Percentiles rank a stretch among this genome's conserved stretches.
Conservation (phyloP, 2,888 invertebrate species). For the Notodonta dromedarius region DNA sequence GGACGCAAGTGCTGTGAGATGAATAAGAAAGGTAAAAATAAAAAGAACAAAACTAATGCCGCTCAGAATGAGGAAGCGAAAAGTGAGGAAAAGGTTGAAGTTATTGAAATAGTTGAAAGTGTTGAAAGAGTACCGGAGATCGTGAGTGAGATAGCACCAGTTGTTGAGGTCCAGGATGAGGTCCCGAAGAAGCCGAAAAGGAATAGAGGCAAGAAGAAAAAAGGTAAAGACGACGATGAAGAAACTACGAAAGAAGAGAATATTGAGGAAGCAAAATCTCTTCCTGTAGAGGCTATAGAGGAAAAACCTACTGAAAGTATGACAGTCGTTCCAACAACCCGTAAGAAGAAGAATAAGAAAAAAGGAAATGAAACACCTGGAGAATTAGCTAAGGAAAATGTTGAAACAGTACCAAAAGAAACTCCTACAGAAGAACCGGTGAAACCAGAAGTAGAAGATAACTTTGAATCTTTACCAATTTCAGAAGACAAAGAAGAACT, state of each 20-base stretch:
- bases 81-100: constrained; percentile 32
- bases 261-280: constrained; percentile 15
- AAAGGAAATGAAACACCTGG: constrained; percentile 43
- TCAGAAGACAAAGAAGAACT: not conserved
- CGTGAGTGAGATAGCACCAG: constrained; percentile 41
- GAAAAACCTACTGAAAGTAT: constrained; percentile 16
- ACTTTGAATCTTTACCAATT: not conserved
- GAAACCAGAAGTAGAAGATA: not conserved
- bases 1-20: constrained; percentile 44
- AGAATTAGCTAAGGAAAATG: constrained; percentile 6
- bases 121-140: constrained; percentile 36
- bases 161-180: constrained; percentile 42
- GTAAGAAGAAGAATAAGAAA: constrained; percentile 75
- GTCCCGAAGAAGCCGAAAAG: constrained; percentile 78
- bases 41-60: constrained; percentile 58
- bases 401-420: constrained; percentile 20
- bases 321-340: constrained; percentile 49
- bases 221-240: constrained; percentile 42
- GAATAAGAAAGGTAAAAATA: constrained; percentile 75
- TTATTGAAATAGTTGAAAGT: constrained; percentile 27
- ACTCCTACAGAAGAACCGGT: constrained; percentile 8
- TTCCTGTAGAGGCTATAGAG: constrained; percentile 12
- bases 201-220: constrained; percentile 75
- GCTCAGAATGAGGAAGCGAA: constrained; percentile 38
- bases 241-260: constrained; percentile 19